phyloP scores from a whole-genome alignment of 2,888 invertebrate genomes.

The Meteorus colon region DNA sequence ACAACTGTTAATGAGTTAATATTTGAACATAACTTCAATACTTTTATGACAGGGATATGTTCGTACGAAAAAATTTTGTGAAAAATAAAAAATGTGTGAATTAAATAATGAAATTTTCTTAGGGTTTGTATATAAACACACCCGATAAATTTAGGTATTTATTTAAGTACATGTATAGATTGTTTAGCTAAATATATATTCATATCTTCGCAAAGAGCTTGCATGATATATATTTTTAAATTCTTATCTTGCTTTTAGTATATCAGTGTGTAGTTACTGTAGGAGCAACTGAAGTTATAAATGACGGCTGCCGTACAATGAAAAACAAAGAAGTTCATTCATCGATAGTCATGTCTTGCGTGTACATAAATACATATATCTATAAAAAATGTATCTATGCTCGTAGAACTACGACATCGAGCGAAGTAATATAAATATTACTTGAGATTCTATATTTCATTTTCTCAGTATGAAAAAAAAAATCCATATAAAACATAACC shows the following conservation, averaged over 20 bases:
- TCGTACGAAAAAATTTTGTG: too few relatives aligned
- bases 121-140: too few relatives aligned
- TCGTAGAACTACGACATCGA: not conserved
- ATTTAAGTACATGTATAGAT: not conserved
- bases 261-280: not conserved
- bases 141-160: not conserved
- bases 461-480: too few relatives aligned
- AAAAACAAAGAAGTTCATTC: slow-evolving; percentile 31
- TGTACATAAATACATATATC: not conserved
- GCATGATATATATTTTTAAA: not conserved
- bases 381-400: slow-evolving; percentile 6
- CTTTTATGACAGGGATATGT: too few relatives aligned
- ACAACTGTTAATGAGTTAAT: too few relatives aligned
- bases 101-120: too few relatives aligned
- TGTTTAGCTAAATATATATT: not conserved
- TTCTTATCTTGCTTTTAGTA: not conserved
- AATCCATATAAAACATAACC: too few relatives aligned
- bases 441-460: too few relatives aligned
- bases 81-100: not conserved
- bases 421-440: too few relatives aligned
- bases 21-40: too few relatives aligned
- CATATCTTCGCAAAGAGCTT: not conserved
- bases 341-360: slow-evolving; percentile 1
- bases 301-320: not conserved
- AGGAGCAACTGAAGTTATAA: slow-evolving; percentile 19